These are phyloP conservation scores for Macrobrachium rosenbergii DNA, from an alignment of 1,140 invertebrate species.

Conservation along the genomic window DNA sequence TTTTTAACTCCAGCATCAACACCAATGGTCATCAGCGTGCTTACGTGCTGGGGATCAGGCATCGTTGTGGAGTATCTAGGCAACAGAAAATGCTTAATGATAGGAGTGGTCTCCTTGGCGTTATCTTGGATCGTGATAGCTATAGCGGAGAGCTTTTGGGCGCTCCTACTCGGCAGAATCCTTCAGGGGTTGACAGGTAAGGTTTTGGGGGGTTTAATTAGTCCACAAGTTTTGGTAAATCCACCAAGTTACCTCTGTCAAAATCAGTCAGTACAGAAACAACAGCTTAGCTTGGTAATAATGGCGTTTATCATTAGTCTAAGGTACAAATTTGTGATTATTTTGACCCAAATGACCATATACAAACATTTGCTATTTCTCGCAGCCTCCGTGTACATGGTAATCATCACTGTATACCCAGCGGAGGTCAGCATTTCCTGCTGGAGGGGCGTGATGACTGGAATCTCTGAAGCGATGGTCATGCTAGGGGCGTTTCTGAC, in stretches of 20 bases:
- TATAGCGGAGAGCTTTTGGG: neutral
- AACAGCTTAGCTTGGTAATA: too few species aligned
- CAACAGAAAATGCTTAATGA: slow-evolving; percentile 13
- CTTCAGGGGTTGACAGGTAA: slow-evolving; percentile 42
- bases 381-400: slow-evolving; percentile 52
- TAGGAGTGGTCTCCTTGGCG: slow-evolving; percentile 1
- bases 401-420: slow-evolving; percentile 51
- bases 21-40: slow-evolving; percentile 40
- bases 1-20: slow-evolving; percentile 21
- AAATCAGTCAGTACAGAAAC: too few species aligned
- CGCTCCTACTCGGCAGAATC: slow-evolving; percentile 38
- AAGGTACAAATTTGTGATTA: neutral
- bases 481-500: slow-evolving; percentile 51
- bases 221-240: too few species aligned
- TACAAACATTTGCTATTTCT: neutral
- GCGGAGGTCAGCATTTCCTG: slow-evolving; percentile 42
- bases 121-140: slow-evolving; percentile 40
- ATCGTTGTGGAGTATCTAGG: slow-evolving; percentile 38
- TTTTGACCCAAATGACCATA: neutral
- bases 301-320: neutral
- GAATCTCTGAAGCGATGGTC: slow-evolving; percentile 47
- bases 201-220: neutral
- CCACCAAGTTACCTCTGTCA: too few species aligned
- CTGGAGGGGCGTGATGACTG: slow-evolving; percentile 48
- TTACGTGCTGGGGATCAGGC: slow-evolving; percentile 9